Evolutionary conservation across 2,888 invertebrate genomes (phyloP), one percentile per base, ranked within the genome.

Genomic region (Hydriomena furcata): DNA sequence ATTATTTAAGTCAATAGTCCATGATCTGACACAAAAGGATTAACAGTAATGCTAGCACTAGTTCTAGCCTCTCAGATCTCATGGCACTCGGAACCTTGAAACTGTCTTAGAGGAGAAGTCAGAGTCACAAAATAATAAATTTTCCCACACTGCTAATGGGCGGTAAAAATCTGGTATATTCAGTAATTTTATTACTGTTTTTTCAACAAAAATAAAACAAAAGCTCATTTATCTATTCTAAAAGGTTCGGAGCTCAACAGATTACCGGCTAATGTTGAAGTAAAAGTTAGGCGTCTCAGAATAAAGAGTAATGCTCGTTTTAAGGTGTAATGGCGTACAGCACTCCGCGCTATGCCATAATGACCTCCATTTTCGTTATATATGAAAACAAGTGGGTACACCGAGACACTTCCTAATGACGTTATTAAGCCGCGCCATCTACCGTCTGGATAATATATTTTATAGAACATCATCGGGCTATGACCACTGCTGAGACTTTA

Each of bases 321-420:
- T 71, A 72, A 73, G 73, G 68, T 73, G 59, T 79, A 79, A 79
- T 79, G 75, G 77, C 63, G 62, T 73, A 79, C 79, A 79, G 66
- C 79, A 78, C 78, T 82, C 73, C 72, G 80, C 82, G 80, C 79
- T 83, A 81, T 80, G 73, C 71, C 55, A 64, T 82, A 82, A 82
- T 78, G 82, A 82, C 76, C 66, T 37, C 78, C 78, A 80, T 81
- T 79, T 59, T 64, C 66, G 64, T 67, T 68, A 73, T 71, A 82
- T 82, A 82, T 81, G 82, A 81, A 80, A 80, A 82, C 79, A 81
- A 81, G 79, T 82, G 76, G 78, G 68, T 70, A 69, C 70, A 68
- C 73, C 65, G 73, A 71, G 76, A 76, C 76, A 75, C 71, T 59
- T 68, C 68, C 64, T 79, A 79, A 82, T 73, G 78, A 74, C 55